A percentile compares a stretch with the other conserved stretches of the same genome.
Conservation (phyloP, 2,797 vertebrate genomes). For the Nannoperca australis region DNA sequence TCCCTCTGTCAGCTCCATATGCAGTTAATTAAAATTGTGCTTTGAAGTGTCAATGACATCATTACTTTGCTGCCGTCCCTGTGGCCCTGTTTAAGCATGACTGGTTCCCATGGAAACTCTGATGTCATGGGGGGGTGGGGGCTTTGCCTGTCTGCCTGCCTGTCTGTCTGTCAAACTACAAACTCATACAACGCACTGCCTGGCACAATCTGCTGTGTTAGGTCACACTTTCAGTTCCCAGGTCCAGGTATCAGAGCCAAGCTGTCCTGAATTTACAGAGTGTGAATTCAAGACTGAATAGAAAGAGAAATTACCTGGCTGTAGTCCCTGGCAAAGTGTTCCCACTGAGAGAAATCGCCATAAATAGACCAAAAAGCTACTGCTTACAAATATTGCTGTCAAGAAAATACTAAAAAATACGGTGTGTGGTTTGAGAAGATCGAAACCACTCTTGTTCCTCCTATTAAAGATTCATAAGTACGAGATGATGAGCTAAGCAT, state of each 20-base stretch:
- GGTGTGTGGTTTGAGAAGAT: too few relatives aligned
- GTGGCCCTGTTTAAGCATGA: constrained; percentile 61
- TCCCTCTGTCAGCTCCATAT: constrained; percentile 57
- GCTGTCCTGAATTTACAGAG: constrained; percentile 8
- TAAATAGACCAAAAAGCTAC: constrained; percentile 2
- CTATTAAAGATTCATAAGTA: not conserved
- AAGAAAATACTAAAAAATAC: too few relatives aligned
- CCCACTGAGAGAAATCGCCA: not conserved
- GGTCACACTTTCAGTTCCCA: constrained; percentile 20
- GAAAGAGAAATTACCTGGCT: constrained; percentile 8
- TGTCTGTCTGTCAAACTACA: constrained; percentile 29
- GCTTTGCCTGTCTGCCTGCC: too few relatives aligned
- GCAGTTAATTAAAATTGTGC: constrained; percentile 65
- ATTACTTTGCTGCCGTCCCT: constrained; percentile 71
- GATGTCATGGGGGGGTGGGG: constrained; percentile 66
- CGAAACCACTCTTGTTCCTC: too few relatives aligned
- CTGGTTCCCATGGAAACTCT: constrained; percentile 79
- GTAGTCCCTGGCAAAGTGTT: constrained; percentile 4
- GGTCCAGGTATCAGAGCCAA: constrained; percentile 14
- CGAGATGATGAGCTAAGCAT: not conserved
- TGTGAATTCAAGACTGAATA: constrained; percentile 17
- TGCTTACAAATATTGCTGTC: not conserved
- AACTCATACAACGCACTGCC: not conserved
- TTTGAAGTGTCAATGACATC: constrained; percentile 79
- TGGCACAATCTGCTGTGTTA: constrained; percentile 22